Evolutionary conservation across 2,113 vertebrate species (phyloP).

Genomic region (Peromyscus leucopus): DNA sequence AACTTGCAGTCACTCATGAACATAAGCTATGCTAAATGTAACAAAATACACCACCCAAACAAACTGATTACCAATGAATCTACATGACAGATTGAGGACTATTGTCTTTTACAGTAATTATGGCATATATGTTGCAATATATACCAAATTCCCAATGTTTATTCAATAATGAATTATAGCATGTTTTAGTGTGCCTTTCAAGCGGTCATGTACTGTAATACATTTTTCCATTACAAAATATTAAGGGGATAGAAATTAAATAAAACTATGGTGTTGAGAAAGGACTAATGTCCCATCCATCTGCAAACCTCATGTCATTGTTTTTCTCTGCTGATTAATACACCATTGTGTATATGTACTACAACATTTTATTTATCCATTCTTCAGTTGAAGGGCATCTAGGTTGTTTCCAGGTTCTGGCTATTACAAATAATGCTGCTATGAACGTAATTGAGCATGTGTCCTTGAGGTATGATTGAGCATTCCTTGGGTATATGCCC

Average conservation of each 20-base stretch:
- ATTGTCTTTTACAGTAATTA: not conserved
- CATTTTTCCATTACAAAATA: too few species aligned
- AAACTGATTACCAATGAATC: not conserved
- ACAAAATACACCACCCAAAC: not conserved
- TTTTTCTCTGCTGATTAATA: too few species aligned
- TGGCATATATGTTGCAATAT: not conserved
- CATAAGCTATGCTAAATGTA: not conserved
- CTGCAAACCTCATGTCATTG: too few species aligned
- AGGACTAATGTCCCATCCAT: not conserved
- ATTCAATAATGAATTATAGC: too few species aligned
- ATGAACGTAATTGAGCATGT: too few species aligned
- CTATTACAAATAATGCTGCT: too few species aligned
- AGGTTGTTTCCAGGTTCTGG: too few species aligned
- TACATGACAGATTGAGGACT: not conserved
- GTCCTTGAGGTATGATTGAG: too few species aligned
- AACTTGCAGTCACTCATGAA: not conserved
- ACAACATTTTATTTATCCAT: too few species aligned
- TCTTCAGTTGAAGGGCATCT: too few species aligned
- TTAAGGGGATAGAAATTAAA: not conserved
- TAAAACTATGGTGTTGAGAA: not conserved
- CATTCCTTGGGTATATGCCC: too few species aligned
- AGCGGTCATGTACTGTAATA: not conserved
- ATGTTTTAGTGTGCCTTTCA: not conserved
- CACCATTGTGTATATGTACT: too few species aligned
- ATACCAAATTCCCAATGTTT: not conserved